A percentile compares a stretch with the other conserved stretches of the same genome.
phyloP scores from a whole-genome alignment of 2,888 invertebrate species.

The Cerastis rubricosa region DNA sequence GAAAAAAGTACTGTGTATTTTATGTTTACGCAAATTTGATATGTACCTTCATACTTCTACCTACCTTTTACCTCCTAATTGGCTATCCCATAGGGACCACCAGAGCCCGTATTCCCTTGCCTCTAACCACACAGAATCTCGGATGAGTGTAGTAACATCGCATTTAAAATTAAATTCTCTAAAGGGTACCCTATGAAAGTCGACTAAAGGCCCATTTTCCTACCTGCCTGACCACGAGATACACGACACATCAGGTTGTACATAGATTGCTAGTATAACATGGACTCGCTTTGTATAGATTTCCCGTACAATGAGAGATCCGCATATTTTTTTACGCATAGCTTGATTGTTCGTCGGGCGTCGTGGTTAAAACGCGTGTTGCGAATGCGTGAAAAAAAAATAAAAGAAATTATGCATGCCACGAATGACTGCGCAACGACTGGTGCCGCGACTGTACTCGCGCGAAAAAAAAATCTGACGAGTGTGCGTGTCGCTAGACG shows the following conservation, averaged over 20 bases:
- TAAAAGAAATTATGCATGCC: neutral
- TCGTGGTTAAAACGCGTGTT: neutral
- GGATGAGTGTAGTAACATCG: slow-evolving; percentile 19
- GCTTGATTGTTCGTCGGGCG: no score
- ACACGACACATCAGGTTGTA: neutral
- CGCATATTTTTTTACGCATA: no score
- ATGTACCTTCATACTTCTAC: neutral
- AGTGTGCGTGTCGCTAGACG: neutral
- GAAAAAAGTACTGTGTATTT: no score
- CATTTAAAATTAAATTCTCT: slow-evolving; percentile 45
- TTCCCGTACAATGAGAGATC: no score
- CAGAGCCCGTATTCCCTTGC: neutral
- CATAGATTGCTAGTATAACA: no score
- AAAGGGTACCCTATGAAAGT: slow-evolving; percentile 4
- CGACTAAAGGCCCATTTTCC: neutral
- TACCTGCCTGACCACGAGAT: neutral
- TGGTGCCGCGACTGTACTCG: neutral
- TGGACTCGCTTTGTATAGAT: no score
- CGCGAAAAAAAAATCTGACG: neutral
- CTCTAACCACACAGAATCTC: slow-evolving; percentile 27
- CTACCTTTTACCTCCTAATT: slow-evolving; percentile 1
- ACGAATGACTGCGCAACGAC: neutral
- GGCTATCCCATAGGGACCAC: slow-evolving; percentile 2
- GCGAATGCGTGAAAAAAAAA: neutral
- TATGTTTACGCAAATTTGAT: neutral